Evolutionary conservation across 2,797 vertebrate species (phyloP).

Genomic region (Phataginus tricuspis): DNA sequence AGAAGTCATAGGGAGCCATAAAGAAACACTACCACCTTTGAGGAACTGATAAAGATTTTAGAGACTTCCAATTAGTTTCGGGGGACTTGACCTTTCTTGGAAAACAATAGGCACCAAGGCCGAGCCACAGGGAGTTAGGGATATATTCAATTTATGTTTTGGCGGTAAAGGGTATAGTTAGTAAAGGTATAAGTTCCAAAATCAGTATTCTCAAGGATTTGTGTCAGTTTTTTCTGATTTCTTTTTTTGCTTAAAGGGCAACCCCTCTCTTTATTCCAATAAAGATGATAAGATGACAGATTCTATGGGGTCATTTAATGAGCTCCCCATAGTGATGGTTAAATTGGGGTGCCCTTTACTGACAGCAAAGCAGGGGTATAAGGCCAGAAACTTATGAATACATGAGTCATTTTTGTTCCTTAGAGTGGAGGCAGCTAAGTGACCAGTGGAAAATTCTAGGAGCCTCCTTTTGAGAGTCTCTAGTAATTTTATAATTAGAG

Average conservation of each 20-base stretch:
- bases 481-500: neutral
- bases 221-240: neutral
- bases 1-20: neutral
- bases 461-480: neutral
- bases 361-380: neutral
- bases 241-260: neutral
- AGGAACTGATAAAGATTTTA: neutral
- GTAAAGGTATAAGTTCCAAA: neutral
- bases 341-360: neutral
- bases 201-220: neutral
- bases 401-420: neutral
- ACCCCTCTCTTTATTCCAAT: neutral
- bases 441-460: neutral
- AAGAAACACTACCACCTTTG: neutral
- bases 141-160: neutral
- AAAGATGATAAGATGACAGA: neutral
- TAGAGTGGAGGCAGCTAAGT: neutral
- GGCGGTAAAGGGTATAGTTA: neutral
- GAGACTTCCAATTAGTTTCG: neutral
- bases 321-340: neutral
- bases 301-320: neutral
- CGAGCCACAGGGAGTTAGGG: accelerated
- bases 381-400: neutral
- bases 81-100: neutral
- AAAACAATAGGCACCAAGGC: neutral